A percentile compares a stretch with the other conserved stretches of the same genome.
These are phyloP conservation scores for Liodrosophila aerea DNA, from an alignment of 2,888 invertebrate genomes.

Conservation along the genomic window DNA sequence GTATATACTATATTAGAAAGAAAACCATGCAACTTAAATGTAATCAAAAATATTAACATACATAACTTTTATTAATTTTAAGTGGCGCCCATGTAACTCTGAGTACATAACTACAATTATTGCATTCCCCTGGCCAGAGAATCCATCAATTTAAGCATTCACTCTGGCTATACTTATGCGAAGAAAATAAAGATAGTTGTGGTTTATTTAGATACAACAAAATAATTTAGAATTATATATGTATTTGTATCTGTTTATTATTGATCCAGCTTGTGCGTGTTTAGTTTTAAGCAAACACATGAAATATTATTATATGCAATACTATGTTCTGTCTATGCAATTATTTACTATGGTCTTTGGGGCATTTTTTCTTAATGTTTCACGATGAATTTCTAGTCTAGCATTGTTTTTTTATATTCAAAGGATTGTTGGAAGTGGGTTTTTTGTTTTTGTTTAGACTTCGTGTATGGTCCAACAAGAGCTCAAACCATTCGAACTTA, in stretches of 20 bases:
- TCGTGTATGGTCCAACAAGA: too few species aligned
- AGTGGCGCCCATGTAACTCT: constrained; percentile 47
- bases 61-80: constrained; percentile 44
- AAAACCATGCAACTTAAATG: constrained; percentile 30
- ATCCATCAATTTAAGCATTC: constrained; percentile 24
- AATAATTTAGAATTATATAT: constrained; percentile 7
- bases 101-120: constrained; percentile 19
- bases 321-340: constrained; percentile 1
- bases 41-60: constrained; percentile 45
- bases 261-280: constrained; percentile 45
- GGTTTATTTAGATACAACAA: constrained; percentile 7
- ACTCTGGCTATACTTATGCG: constrained; percentile 26
- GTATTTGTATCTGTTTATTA: constrained; percentile 41
- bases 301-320: constrained; percentile 56
- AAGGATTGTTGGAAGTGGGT: too few species aligned
- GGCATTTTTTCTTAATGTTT: too few species aligned
- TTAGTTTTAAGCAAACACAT: constrained; percentile 42
- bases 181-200: constrained; percentile 14
- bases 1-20: constrained; percentile 25
- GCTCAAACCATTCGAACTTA: too few species aligned
- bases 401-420: too few species aligned
- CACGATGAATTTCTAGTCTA: too few species aligned
- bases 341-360: too few species aligned
- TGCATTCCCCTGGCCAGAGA: background rate
- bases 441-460: too few species aligned